Conservation (phyloP, 2,113 vertebrate genomes). For the Aythya baeri region DNA sequence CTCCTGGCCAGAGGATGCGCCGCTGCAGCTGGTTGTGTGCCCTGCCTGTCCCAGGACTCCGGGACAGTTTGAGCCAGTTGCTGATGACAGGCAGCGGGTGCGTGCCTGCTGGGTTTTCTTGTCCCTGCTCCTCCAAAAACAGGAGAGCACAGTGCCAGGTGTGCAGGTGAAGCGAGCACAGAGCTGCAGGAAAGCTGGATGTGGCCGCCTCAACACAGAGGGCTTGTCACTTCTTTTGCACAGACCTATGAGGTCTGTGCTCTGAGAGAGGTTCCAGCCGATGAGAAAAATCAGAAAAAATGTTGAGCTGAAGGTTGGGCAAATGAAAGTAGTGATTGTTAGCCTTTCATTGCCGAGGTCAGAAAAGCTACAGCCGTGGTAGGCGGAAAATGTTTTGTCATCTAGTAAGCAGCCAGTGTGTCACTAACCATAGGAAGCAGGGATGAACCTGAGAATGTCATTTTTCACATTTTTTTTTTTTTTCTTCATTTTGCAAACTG, state of each 20-base stretch:
- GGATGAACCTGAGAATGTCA: not conserved
- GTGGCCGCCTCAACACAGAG: not conserved
- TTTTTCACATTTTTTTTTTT: not conserved
- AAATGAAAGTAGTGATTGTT: fast-evolving
- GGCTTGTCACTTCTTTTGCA: not conserved
- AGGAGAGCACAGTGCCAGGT: fast-evolving
- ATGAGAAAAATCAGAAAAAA: not conserved
- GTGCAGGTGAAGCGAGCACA: not conserved
- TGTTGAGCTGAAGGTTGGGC: not conserved
- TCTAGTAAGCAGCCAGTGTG: not conserved
- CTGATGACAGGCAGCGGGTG: not conserved
- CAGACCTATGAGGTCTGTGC: not conserved
- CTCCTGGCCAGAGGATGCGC: fast-evolving
- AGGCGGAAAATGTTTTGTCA: not conserved
- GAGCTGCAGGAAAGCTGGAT: fast-evolving
- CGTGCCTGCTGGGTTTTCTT: not conserved
- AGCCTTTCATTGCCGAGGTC: not conserved
- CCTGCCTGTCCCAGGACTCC: not conserved
- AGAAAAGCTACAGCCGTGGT: not conserved
- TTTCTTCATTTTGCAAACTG: not conserved
- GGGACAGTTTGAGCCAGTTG: not conserved
- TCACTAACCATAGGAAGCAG: not conserved
- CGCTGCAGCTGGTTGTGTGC: fast-evolving
- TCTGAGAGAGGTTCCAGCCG: not conserved
- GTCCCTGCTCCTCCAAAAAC: not conserved